Evolutionary conservation across 2,113 vertebrate genomes (phyloP), one percentile per base, ranked within the genome.

Genomic region (Hemiprocne comata): DNA sequence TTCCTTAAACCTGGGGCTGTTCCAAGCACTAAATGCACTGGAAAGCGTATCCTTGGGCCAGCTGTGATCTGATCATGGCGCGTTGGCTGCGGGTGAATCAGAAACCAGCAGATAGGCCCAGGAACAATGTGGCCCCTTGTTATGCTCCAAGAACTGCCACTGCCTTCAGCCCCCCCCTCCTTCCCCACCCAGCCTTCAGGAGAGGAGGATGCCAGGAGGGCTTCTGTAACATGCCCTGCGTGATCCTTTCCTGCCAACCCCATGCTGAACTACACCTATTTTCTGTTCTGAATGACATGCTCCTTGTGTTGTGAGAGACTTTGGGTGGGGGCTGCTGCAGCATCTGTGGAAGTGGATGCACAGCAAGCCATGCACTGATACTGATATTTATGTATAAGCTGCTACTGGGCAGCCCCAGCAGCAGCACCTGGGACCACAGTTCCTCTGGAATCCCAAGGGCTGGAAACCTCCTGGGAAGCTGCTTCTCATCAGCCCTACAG

Each of bases 31-130:
- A 96, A 97, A 97, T 84, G 95, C 96, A 91, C 92, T 98, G 96
- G 97, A 97, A 98, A 98, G 96, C 71, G 6, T 97, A 98, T 98
- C 98, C 97, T 96, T 31, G 78, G 97, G 98, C 96, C 98, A 98
- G 98, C 98, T 98, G 98, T 89, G 95, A 98, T 97, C 97, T 97
- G 97, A 97, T 96, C 96, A 65, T 71, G 94, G 97, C 33, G 60
- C 42, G 70, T 46, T 92, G 97, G 96, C 96, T 84, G 31, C 0
- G 95, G 88, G 97, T 96, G 94, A 98, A 97, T 97, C 95, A 97
- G 97, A 98, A 97, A 96, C 96, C 97, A 87, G 82, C 80, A 17
- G 85, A 97, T 91, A 97, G 94, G 87, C 85, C 20, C 62, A 84
- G 82, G 85, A 97, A 98, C 98, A 98, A 98, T 97, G 95, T 13